Evolutionary conservation across 2,888 invertebrate species (phyloP).

Genomic region (Iphiclides podalirius): DNA sequence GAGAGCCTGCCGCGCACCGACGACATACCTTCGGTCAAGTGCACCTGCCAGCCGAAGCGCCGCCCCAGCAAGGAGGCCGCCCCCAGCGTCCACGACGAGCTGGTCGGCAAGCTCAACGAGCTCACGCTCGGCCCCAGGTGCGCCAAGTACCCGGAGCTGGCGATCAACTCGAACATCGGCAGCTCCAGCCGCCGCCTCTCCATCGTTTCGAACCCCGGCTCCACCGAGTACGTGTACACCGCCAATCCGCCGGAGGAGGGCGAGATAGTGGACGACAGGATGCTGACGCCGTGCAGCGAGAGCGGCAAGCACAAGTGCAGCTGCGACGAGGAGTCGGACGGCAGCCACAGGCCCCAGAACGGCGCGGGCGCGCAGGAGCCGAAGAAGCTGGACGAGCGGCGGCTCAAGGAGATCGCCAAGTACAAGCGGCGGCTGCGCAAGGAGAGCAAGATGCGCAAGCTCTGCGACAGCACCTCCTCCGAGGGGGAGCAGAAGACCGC

Average conservation of each 20-base stretch:
- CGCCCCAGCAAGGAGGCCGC: slow-evolving; percentile 58
- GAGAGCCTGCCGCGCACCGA: slow-evolving; percentile 88
- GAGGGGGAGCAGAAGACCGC: slow-evolving; percentile 60
- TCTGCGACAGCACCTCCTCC: slow-evolving; percentile 67
- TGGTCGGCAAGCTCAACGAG: slow-evolving; percentile 64
- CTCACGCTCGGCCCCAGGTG: slow-evolving; percentile 62
- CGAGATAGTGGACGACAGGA: slow-evolving; percentile 83
- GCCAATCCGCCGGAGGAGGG: slow-evolving; percentile 32
- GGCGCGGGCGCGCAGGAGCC: slow-evolving; percentile 39
- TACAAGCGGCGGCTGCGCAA: slow-evolving; percentile 67
- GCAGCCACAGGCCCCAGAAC: slow-evolving; percentile 41
- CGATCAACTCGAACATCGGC: slow-evolving; percentile 47
- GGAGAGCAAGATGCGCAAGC: slow-evolving; percentile 63
- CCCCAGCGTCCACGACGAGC: slow-evolving; percentile 51
- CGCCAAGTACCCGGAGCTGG: slow-evolving; percentile 40
- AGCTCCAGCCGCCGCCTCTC: slow-evolving; percentile 45
- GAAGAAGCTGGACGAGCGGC: slow-evolving; percentile 60
- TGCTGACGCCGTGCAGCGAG: slow-evolving; percentile 85
- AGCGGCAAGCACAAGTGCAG: slow-evolving; percentile 89
- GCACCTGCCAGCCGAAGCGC: slow-evolving; percentile 58
- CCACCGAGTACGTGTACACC: slow-evolving; percentile 40
- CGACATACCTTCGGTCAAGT: slow-evolving; percentile 82
- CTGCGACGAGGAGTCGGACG: slow-evolving; percentile 85
- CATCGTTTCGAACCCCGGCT: slow-evolving; percentile 40
- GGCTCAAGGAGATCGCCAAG: slow-evolving; percentile 72